Evolutionary conservation across 2,888 invertebrate species (phyloP).

Genomic region (Biston betularia): DNA sequence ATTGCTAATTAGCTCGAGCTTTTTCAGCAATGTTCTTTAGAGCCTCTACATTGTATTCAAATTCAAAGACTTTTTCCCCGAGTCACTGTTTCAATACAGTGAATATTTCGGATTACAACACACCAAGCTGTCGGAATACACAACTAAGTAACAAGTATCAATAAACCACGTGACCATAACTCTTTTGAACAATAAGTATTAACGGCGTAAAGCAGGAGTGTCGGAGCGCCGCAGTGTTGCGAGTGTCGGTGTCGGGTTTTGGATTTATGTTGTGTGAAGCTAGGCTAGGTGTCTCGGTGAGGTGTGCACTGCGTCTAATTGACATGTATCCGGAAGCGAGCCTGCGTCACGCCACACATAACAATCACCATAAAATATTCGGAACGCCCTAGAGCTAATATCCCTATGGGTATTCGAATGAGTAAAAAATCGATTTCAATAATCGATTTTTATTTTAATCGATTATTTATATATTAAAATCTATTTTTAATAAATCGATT

Average conservation of each 20-base stretch:
- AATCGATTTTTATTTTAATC: too few relatives aligned
- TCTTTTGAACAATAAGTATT: slow-evolving; percentile 45
- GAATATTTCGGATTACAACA: slow-evolving; percentile 24
- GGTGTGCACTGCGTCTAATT: slow-evolving; percentile 75
- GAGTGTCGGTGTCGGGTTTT: slow-evolving; percentile 14
- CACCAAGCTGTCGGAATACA: slow-evolving; percentile 18
- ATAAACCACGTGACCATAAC: slow-evolving; percentile 34
- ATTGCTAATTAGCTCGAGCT: slow-evolving; percentile 10
- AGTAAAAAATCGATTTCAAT: too few relatives aligned
- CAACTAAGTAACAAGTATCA: slow-evolving; percentile 30
- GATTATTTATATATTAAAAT: too few relatives aligned
- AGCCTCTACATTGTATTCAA: slow-evolving; percentile 11
- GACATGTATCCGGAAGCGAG: slow-evolving; percentile 71
- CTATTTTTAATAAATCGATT: too few relatives aligned
- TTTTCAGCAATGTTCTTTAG: slow-evolving; percentile 8
- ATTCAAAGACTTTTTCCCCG: slow-evolving; percentile 4
- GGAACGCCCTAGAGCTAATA: too few relatives aligned
- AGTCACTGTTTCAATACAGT: slow-evolving; percentile 10
- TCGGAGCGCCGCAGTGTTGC: slow-evolving; percentile 5
- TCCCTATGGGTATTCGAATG: too few relatives aligned
- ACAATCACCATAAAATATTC: too few relatives aligned
- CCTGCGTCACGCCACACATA: slow-evolving; percentile 48
- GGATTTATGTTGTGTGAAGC: slow-evolving; percentile 71
- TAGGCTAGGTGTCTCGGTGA: slow-evolving; percentile 45
- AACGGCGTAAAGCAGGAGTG: slow-evolving; percentile 38